Base-by-base conservation (phyloP, 2,797 vertebrate species). In the Petrocephalus sullivani region DNA sequence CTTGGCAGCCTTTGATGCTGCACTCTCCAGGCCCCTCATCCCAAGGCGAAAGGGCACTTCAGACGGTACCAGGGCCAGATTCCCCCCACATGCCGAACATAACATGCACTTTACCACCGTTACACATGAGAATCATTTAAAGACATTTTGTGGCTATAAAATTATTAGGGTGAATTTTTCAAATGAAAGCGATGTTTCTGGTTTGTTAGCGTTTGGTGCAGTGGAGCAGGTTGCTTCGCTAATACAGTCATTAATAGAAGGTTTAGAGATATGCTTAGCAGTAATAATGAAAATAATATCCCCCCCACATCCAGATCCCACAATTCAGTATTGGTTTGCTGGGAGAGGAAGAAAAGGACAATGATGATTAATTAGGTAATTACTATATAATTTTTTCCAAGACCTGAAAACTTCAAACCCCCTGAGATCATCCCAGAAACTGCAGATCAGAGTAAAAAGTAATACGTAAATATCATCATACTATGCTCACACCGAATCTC, bases 1-100 rank as follows among this genome's bases (percentile, higher is more conserved):
- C 85, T 61, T 33, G 85, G 85, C 85, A 61, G 23, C 85, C 37
- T 86, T 86, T 86, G 85, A 86, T 60, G 85, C 85, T 49, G 85
- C 46, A n/a, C 57, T 86, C 57, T 49, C 56, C 16, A 41, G 33
- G 41, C 57, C 85, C 57, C 57, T 49, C 85, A 8, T 86, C 58
- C 41, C 58, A n/a, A 86, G 58, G 58, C 10, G 9, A 86, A 49
- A 61, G 58, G 58, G 8, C 9, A n/a, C 58, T 86, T 64, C 58
- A 60, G 12, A 64, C 46, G 54, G n/a, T 41, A 58, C 16, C 28
- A 58, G 41, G 56, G 57, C 33, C 57, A 60, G 41, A 21, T 6
- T 9, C 85, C 1, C 85, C 19, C 9, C 0, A 1, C 14, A 9
- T 53, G 21, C 53, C 16, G 0, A 57, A 58, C 84, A 21, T 58